Percentiles rank a stretch among this genome's conserved stretches.
Conservation (phyloP, 2,113 vertebrate species). For the Megaleporinus macrocephalus region DNA sequence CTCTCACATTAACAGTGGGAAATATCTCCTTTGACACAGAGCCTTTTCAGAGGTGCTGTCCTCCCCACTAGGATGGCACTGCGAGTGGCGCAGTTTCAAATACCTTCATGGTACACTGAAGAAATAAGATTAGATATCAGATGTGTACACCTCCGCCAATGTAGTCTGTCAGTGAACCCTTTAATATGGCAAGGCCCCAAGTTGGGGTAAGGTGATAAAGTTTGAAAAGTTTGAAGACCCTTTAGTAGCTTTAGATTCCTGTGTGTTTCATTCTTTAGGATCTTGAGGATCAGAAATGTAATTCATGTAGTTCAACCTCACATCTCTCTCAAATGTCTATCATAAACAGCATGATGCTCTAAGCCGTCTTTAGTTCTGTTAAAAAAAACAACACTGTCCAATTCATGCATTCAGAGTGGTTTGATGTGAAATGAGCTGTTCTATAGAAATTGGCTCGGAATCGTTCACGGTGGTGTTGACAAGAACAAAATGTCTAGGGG, state of each 20-base stretch:
- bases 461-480: no score
- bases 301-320: neutral
- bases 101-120: neutral
- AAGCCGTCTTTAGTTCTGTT: no score
- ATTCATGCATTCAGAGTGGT: no score
- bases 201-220: neutral
- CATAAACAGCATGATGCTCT: no score
- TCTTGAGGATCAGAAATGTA: no score
- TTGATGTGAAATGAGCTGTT: no score
- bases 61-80: neutral
- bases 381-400: no score
- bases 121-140: neutral
- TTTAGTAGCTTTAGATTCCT: neutral
- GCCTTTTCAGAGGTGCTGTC: neutral
- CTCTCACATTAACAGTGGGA: neutral
- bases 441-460: no score
- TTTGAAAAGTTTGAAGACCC: neutral
- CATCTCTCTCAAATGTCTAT: no score
- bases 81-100: neutral
- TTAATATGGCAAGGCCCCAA: neutral
- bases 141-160: neutral
- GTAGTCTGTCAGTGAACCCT: neutral
- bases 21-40: neutral
- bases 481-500: no score
- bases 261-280: neutral